Conservation (phyloP, 1,140 invertebrate genomes). For the Temnothorax longispinosus region DNA sequence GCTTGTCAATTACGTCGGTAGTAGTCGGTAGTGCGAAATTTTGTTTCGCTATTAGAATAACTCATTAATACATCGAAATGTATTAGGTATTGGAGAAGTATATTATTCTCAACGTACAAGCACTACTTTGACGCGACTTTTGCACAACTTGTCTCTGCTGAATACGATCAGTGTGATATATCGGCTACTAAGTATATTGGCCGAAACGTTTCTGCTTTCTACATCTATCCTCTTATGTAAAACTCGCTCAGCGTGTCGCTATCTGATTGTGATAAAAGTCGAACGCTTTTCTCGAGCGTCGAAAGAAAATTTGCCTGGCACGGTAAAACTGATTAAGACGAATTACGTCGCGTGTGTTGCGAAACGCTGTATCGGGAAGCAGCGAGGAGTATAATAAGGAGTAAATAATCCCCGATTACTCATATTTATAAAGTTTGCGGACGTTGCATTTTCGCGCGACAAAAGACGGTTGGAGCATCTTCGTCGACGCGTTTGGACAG, state of each 20-base stretch:
- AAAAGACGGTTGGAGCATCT: not conserved
- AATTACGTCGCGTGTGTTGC: not conserved
- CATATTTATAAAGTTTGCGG: no score
- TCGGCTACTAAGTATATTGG: not conserved
- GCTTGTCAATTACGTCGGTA: not conserved
- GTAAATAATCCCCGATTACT: no score
- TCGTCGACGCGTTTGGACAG: not conserved
- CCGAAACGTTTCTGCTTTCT: slow-evolving; percentile 13
- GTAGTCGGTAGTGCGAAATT: not conserved
- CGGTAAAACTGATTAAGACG: not conserved
- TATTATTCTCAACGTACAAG: not conserved
- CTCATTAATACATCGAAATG: not conserved
- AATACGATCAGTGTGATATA: slow-evolving; percentile 21
- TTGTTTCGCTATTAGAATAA: not conserved
- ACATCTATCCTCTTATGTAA: slow-evolving; percentile 38
- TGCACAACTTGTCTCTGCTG: not conserved
- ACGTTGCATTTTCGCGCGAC: not conserved
- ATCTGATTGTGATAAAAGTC: not conserved
- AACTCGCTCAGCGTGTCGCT: not conserved
- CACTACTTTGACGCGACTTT: not conserved
- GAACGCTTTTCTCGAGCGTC: not conserved
- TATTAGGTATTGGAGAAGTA: not conserved
- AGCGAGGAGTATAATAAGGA: no score
- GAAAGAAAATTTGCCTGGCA: not conserved
- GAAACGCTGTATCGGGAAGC: not conserved